These are phyloP conservation scores for Neotoxoptera formosana DNA, from an alignment of 1,140 invertebrate species.

Conservation along the genomic window DNA sequence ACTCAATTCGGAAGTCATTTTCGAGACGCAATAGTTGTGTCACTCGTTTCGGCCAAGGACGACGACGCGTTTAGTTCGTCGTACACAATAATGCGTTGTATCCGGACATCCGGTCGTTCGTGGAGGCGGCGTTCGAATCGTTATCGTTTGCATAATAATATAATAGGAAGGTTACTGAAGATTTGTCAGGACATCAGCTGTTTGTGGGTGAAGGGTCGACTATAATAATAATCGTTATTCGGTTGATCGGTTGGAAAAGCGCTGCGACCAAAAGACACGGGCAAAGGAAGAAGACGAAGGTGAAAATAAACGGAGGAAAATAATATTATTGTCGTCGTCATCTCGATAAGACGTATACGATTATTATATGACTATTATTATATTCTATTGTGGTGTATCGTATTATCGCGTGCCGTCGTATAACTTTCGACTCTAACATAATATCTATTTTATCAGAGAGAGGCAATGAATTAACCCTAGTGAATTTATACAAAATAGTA, in stretches of 20 bases:
- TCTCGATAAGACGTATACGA: not conserved
- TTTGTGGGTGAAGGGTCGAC: not conserved
- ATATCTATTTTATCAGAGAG: no score
- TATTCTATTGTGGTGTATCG: not conserved
- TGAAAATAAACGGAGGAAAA: not conserved
- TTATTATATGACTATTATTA: no score
- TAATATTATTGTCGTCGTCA: not conserved
- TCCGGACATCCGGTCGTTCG: not conserved
- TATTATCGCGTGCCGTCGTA: not conserved
- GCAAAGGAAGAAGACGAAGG: not conserved
- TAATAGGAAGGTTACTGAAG: no score
- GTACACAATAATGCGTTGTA: not conserved
- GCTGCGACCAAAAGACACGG: not conserved
- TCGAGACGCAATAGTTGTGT: no score
- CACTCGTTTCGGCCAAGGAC: not conserved
- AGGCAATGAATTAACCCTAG: no score
- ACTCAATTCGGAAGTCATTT: no score
- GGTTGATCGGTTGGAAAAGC: not conserved
- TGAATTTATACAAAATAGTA: no score
- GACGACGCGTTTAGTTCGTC: not conserved
- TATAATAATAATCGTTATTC: not conserved
- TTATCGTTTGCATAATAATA: no score
- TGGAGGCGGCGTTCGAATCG: not conserved
- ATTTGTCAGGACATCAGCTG: not conserved
- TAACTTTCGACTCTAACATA: no score